phyloP scores from a whole-genome alignment of 2,888 invertebrate genomes.

The Ecliptopera silaceata region DNA sequence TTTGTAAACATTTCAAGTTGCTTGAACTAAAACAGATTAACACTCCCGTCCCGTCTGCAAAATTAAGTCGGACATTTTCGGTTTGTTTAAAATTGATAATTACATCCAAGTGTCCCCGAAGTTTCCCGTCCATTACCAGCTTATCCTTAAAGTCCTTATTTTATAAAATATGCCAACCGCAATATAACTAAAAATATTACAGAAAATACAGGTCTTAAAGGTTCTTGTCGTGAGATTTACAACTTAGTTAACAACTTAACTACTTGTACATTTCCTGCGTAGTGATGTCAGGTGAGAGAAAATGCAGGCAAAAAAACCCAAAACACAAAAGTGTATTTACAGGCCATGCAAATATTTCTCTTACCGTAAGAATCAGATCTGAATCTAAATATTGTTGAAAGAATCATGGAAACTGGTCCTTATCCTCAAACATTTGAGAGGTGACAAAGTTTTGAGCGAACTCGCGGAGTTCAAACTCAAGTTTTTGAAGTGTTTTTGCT shows the following conservation, averaged over 20 bases:
- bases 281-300: too few relatives aligned
- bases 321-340: background rate
- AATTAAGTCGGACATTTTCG: conserved; percentile 12
- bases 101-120: conserved; percentile 17
- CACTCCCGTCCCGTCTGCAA: background rate
- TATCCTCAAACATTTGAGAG: conserved; percentile 23
- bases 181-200: background rate
- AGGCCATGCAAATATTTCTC: background rate
- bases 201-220: too few relatives aligned
- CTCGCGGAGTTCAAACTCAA: conserved; percentile 28
- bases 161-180: background rate
- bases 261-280: too few relatives aligned
- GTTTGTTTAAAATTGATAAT: conserved; percentile 24
- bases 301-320: too few relatives aligned
- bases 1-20: background rate
- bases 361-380: background rate
- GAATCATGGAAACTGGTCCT: background rate
- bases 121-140: conserved; percentile 24
- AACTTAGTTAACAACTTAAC: too few relatives aligned
- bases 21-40: conserved; percentile 1
- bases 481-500: conserved; percentile 32
- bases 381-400: too few relatives aligned
- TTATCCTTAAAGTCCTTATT: conserved; percentile 14
- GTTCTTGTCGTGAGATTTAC: too few relatives aligned
- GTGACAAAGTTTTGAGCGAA: conserved; percentile 29